Base-by-base conservation (phyloP, 2,797 vertebrate species). In the Rhadinocentrus ornatus region DNA sequence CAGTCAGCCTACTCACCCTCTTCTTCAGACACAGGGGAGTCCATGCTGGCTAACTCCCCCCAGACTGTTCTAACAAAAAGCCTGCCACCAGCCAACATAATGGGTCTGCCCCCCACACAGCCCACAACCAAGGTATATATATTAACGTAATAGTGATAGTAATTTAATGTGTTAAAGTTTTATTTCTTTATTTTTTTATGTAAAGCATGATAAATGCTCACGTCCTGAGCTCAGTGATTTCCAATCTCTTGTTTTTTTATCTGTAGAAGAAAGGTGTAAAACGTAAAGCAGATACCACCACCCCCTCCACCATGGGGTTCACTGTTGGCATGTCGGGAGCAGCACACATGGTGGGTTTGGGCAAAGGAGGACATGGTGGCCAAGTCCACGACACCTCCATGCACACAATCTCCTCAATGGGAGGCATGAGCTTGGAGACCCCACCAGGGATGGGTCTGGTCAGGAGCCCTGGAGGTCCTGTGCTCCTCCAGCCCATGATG, bases 211-310 rank as follows among this genome's bases (percentile, higher is more conserved):
- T 34, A 55, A 7, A 34, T 32, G 2, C 9, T 34, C 34, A 10
- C 16, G n/a, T 29, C 15, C 16, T 18, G 15, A 52, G n/a, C 13
- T 8, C n/a, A 29, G 20, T 41, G 9, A 26, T 6, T 27, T 27
- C 2, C 39, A 16, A 15, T 35, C 18, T 50, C 31, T 44, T 7
- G 53, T 8, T 15, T 41, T 63, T 46, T 16, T 44, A 11, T 73
- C 53, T 50, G 0, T 82, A 97, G 97, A 98, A 98, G 77, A 98
- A 97, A 75, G 97, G 97, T 0, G 97, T 97, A 29, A 98, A 98
- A 61, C 93, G 97, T 81, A 98, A 98, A 94, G 97, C 97, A 0
- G 97, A 98, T 88, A 98, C 97, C 62, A 98, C 97, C 72, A 98
- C 97, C 1, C 97, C 97, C 22, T 97, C 96, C 54, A 96, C 96